Percentiles rank a stretch among this genome's conserved stretches.
phyloP scores from a whole-genome alignment of 2,888 invertebrate genomes.

The Nysson spinosus region DNA sequence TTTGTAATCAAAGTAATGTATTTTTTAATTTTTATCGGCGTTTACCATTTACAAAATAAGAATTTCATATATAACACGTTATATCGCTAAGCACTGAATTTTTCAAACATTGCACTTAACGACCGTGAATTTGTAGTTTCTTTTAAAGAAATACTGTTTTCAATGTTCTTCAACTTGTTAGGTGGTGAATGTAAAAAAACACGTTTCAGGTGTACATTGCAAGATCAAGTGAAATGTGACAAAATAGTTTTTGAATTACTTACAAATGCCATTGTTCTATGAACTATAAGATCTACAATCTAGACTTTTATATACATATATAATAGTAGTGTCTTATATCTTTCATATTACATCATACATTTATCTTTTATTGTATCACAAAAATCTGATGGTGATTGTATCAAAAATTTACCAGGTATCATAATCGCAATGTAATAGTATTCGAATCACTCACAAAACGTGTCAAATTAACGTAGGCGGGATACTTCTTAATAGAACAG shows the following conservation, averaged over 20 bases:
- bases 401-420: slow-evolving; percentile 26
- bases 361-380: slow-evolving; percentile 8
- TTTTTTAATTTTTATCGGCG: slow-evolving; percentile 14
- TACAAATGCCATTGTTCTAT: background rate
- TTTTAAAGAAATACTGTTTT: background rate
- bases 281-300: slow-evolving; percentile 10
- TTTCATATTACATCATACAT: slow-evolving; percentile 13
- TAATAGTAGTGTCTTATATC: slow-evolving; percentile 22
- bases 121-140: too few species aligned
- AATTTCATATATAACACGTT: too few species aligned
- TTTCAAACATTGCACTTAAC: background rate
- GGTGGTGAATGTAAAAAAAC: slow-evolving; percentile 9
- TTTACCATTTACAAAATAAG: slow-evolving; percentile 7
- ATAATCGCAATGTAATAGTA: too few species aligned
- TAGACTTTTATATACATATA: slow-evolving; percentile 11
- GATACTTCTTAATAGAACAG: slow-evolving; percentile 3
- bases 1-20: slow-evolving; percentile 13
- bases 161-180: slow-evolving; percentile 1
- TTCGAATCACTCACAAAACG: too few species aligned
- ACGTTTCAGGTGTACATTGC: slow-evolving; percentile 17
- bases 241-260: slow-evolving; percentile 20
- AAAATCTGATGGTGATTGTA: slow-evolving; percentile 11
- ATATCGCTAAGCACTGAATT: slow-evolving; percentile 11
- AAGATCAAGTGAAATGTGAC: slow-evolving; percentile 22
- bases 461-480: slow-evolving; percentile 18